phyloP scores from a whole-genome alignment of 2,113 vertebrate species.

The Eptesicus fuscus region DNA sequence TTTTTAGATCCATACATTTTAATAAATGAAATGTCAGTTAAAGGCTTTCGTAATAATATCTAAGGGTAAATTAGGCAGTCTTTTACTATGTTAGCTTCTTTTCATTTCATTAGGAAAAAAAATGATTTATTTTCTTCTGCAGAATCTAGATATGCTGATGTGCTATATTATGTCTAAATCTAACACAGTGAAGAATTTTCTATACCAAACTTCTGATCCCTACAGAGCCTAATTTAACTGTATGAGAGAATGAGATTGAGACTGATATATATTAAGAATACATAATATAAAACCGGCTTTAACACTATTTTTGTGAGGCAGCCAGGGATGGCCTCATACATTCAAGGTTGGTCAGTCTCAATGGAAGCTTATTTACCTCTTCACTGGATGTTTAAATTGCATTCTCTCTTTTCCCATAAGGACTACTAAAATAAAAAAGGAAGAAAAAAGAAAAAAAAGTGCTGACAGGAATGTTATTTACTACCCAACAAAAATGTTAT shows the following conservation, averaged over 20 bases:
- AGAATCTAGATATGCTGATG: not conserved
- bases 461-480: not conserved
- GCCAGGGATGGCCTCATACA: not conserved
- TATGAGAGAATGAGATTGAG: not conserved
- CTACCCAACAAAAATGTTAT: not conserved
- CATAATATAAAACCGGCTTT: not conserved
- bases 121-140: not conserved
- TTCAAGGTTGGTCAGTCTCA: not conserved
- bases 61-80: not conserved
- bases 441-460: not conserved
- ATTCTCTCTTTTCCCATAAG: not conserved
- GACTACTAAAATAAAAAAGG: not conserved
- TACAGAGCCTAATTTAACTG: not conserved
- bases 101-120: conserved; percentile 9
- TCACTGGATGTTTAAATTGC: not conserved
- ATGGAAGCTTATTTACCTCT: not conserved
- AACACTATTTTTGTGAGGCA: not conserved
- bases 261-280: not conserved
- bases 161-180: not conserved
- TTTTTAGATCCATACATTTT: conserved; percentile 36
- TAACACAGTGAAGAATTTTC: not conserved
- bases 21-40: conserved; percentile 13
- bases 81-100: conserved; percentile 18
- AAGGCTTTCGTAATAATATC: not conserved
- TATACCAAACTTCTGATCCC: not conserved